phyloP scores from a whole-genome alignment of 2,113 vertebrate genomes.

The Polypterus bichir region DNA sequence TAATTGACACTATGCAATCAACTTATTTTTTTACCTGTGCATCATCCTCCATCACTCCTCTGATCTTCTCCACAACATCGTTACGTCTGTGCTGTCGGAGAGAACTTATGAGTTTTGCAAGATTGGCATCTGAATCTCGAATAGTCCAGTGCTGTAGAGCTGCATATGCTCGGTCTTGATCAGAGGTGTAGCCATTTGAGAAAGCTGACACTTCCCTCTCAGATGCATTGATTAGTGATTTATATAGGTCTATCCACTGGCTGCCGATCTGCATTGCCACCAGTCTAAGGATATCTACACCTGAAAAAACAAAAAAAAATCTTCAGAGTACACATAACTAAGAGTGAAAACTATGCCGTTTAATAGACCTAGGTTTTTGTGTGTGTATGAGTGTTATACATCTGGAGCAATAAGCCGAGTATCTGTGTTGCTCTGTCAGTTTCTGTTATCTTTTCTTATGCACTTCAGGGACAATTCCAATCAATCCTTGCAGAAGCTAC shows the following conservation, averaged over 20 bases:
- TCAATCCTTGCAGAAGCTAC: no score
- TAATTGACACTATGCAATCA: no score
- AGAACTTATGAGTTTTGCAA: slow-evolving; percentile 86
- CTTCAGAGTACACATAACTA: neutral
- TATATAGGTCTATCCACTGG: slow-evolving; percentile 92
- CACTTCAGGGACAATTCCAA: no score
- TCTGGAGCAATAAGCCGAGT: no score
- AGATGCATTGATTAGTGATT: slow-evolving; percentile 75
- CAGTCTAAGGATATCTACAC: slow-evolving; percentile 86
- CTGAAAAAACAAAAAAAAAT: slow-evolving; percentile 37
- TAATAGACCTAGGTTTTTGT: no score
- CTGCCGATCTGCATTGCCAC: slow-evolving; percentile 82
- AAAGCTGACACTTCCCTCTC: slow-evolving; percentile 85
- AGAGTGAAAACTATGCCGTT: neutral
- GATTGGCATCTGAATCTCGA: slow-evolving; percentile 78
- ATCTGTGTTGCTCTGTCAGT: no score
- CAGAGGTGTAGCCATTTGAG: slow-evolving; percentile 70
- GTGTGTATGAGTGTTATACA: no score
- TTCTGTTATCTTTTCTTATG: no score
- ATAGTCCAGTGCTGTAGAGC: slow-evolving; percentile 94
- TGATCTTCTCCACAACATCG: slow-evolving; percentile 90
- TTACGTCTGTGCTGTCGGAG: slow-evolving; percentile 81
- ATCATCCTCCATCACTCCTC: slow-evolving; percentile 87
- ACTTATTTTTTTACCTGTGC: slow-evolving; percentile 51
- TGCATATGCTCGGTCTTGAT: slow-evolving; percentile 80